These are phyloP conservation scores for Oikopleura dioica DNA, from an alignment of 23 tunicate species.

Conservation along the genomic window DNA sequence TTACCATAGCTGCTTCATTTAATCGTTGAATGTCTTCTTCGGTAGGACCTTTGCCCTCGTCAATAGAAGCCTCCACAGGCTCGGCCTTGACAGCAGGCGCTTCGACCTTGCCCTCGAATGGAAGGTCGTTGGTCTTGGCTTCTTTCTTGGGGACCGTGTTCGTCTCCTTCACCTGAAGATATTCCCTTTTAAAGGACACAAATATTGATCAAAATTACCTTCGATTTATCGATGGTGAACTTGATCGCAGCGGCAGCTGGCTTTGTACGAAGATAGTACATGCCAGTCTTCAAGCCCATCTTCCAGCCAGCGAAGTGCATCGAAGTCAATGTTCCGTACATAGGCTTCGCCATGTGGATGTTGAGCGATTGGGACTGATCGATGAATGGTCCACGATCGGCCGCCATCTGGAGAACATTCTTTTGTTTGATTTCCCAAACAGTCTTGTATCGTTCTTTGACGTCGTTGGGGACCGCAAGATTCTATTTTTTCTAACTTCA, in stretches of 20 bases:
- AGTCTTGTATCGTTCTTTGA: slow-evolving; percentile 32
- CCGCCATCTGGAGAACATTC: slow-evolving; percentile 87
- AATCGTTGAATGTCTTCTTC: slow-evolving; percentile 11
- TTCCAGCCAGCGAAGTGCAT: slow-evolving; percentile 99
- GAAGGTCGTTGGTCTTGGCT: background rate
- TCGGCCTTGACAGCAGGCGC: background rate
- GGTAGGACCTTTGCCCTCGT: background rate
- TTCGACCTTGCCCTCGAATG: background rate
- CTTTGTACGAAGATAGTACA: slow-evolving; percentile 83
- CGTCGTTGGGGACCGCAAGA: background rate
- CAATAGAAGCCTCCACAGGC: background rate
- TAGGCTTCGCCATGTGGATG: slow-evolving; percentile 93
- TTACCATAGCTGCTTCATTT: slow-evolving; percentile 66
- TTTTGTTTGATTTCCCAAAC: slow-evolving; percentile 98
- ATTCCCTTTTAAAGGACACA: background rate
- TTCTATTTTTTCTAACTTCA: no score
- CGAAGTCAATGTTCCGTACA: slow-evolving; percentile 69
- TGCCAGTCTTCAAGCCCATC: slow-evolving; percentile 87
- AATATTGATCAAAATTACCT: slow-evolving; percentile 16
- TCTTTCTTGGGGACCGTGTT: background rate
- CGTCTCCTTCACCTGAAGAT: background rate
- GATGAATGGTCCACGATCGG: slow-evolving; percentile 71
- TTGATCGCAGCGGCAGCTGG: slow-evolving; percentile 97
- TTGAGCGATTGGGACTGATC: slow-evolving; percentile 90
- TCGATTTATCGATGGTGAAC: slow-evolving; percentile 85